A percentile compares a stretch with the other conserved stretches of the same genome.
Conservation (phyloP, 2,888 invertebrate genomes). For the Synergus gifuensis region DNA sequence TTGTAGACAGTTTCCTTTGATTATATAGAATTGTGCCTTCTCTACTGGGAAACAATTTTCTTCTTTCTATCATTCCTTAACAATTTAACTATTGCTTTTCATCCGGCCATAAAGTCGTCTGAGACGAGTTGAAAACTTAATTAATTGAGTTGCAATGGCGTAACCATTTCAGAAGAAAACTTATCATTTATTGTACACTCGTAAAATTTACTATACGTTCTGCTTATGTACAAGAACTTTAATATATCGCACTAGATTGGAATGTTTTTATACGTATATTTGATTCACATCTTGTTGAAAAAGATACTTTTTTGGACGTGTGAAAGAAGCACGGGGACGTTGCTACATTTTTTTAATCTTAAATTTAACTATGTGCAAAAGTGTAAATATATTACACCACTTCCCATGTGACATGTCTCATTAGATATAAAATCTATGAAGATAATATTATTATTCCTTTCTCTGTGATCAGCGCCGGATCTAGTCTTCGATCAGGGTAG, state of each 20-base stretch:
- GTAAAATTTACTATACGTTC: background rate
- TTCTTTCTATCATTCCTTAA: background rate
- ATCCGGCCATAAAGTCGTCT: slow-evolving; percentile 49
- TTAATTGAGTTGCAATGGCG: slow-evolving; percentile 74
- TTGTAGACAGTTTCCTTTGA: slow-evolving; percentile 3
- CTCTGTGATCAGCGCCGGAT: too few species aligned
- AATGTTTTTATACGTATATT: slow-evolving; percentile 37
- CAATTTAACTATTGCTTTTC: slow-evolving; percentile 53
- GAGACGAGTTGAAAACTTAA: slow-evolving; percentile 56
- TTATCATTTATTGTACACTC: slow-evolving; percentile 17
- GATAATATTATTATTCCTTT: slow-evolving; percentile 1
- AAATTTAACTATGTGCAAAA: background rate
- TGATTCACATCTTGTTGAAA: background rate
- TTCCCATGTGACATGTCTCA: background rate
- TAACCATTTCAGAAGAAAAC: slow-evolving; percentile 51
- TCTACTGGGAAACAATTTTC: background rate
- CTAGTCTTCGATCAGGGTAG: too few species aligned
- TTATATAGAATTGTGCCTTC: slow-evolving; percentile 31
- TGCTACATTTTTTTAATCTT: slow-evolving; percentile 5
- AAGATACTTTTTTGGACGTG: background rate
- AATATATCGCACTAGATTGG: slow-evolving; percentile 29
- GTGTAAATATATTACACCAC: background rate
- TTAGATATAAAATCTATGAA: background rate
- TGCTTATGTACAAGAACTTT: slow-evolving; percentile 10
- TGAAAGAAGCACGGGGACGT: slow-evolving; percentile 7